Percentiles rank a stretch among this genome's conserved stretches.
These are phyloP conservation scores for Willisornis vidua DNA, from an alignment of 2,113 vertebrate genomes.

Conservation along the genomic window DNA sequence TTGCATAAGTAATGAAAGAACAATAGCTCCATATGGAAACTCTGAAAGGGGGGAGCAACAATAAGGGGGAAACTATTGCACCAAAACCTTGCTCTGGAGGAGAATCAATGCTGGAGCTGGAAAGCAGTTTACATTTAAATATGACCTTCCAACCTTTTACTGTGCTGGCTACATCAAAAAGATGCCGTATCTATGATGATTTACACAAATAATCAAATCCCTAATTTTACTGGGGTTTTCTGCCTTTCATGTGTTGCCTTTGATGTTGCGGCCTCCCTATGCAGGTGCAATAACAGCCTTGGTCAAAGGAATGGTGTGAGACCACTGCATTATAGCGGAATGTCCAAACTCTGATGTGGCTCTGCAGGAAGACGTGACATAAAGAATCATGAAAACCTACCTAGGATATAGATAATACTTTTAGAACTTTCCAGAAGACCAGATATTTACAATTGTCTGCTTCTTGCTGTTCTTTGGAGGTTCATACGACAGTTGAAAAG, in stretches of 20 bases:
- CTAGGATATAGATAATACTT: not conserved
- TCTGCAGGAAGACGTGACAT: not conserved
- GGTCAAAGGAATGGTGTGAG: not conserved
- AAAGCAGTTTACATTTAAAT: not conserved
- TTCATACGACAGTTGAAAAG: not conserved
- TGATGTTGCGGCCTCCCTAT: conserved; percentile 32
- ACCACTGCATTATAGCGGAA: not conserved
- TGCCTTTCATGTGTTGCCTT: conserved; percentile 53
- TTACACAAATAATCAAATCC: conserved; percentile 62
- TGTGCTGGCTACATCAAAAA: conserved; percentile 60
- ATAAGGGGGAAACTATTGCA: not conserved
- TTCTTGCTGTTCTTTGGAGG: not conserved
- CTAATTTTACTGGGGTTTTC: not conserved
- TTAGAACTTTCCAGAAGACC: not conserved
- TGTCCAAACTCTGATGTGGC: not conserved
- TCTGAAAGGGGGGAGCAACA: too few species aligned
- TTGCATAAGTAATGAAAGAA: not conserved
- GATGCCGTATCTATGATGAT: not conserved
- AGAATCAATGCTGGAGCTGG: not conserved
- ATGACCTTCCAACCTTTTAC: conserved; percentile 19
- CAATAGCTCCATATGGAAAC: not conserved
- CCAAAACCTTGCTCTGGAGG: not conserved
- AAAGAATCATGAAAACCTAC: not conserved
- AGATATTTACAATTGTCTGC: not conserved
- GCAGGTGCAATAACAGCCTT: conserved; percentile 38